Conservation (phyloP, 2,113 vertebrate species). For the Syngnathus typhle region DNA sequence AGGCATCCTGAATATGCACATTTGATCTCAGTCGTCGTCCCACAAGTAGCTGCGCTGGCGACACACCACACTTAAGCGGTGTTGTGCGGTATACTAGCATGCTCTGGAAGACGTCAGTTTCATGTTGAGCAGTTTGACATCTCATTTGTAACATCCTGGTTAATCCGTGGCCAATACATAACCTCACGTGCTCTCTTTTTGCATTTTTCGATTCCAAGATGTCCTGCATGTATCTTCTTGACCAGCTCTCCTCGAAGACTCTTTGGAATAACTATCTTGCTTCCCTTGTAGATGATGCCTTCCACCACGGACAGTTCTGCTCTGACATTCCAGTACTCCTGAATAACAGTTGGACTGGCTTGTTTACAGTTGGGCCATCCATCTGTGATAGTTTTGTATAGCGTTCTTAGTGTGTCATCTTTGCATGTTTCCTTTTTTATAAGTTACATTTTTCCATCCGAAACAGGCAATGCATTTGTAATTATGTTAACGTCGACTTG, state of each 20-base stretch:
- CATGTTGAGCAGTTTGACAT: background rate
- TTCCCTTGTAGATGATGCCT: too few relatives aligned
- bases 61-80: background rate
- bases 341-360: background rate
- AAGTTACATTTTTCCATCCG: background rate
- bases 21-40: slow-evolving; percentile 6
- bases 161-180: background rate
- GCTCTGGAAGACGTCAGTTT: background rate
- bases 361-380: background rate
- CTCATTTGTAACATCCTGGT: slow-evolving; percentile 12
- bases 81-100: slow-evolving; percentile 1
- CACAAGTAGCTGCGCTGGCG: background rate
- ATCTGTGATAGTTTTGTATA: background rate
- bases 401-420: background rate
- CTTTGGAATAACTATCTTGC: slow-evolving; percentile 1
- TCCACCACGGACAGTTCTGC: too few relatives aligned
- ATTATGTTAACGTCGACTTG: background rate
- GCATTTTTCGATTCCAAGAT: slow-evolving; percentile 10
- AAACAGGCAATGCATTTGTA: background rate
- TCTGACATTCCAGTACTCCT: background rate
- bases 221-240: slow-evolving; percentile 3
- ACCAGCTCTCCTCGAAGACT: background rate
- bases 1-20: background rate
- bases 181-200: slow-evolving; percentile 8
- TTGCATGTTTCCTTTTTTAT: background rate